These are phyloP conservation scores for Coleophora deauratella DNA, from an alignment of 2,888 invertebrate species.

Conservation along the genomic window DNA sequence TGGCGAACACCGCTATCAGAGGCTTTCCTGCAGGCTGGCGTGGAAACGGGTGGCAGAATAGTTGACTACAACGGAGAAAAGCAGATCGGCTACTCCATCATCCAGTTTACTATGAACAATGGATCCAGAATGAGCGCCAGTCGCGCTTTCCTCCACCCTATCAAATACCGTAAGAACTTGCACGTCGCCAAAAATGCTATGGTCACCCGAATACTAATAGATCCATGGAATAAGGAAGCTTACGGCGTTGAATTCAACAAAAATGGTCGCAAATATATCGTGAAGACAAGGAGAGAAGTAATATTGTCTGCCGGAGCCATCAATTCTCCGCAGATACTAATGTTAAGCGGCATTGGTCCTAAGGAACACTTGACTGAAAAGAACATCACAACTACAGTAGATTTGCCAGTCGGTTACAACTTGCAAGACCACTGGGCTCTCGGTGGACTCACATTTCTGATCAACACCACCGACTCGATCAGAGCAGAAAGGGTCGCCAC, in stretches of 20 bases:
- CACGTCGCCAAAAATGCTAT: slow-evolving; percentile 74
- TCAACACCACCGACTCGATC: slow-evolving; percentile 79
- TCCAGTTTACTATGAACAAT: slow-evolving; percentile 78
- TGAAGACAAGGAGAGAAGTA: slow-evolving; percentile 77
- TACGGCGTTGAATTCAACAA: slow-evolving; percentile 75
- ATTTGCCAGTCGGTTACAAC: slow-evolving; percentile 82
- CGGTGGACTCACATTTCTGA: slow-evolving; percentile 80
- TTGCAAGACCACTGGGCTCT: slow-evolving; percentile 86
- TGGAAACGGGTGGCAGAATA: slow-evolving; percentile 76
- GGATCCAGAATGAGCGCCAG: slow-evolving; percentile 84
- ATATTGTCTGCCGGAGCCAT: slow-evolving; percentile 86
- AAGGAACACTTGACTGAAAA: slow-evolving; percentile 71
- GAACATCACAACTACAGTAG: slow-evolving; percentile 72
- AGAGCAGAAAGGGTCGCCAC: slow-evolving; percentile 67
- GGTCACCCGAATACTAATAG: slow-evolving; percentile 75
- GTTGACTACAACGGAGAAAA: slow-evolving; percentile 77
- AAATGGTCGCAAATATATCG: slow-evolving; percentile 48
- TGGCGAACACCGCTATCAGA: slow-evolving; percentile 73
- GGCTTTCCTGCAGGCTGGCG: slow-evolving; percentile 76
- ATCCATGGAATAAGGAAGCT: slow-evolving; percentile 63
- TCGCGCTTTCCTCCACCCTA: slow-evolving; percentile 79
- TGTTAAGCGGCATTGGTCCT: slow-evolving; percentile 87
- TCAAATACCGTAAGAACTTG: slow-evolving; percentile 74
- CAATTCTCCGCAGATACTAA: slow-evolving; percentile 85
- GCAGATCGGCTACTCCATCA: slow-evolving; percentile 79